Conservation (phyloP, 2,888 invertebrate genomes). For the Conchocele bisecta region DNA sequence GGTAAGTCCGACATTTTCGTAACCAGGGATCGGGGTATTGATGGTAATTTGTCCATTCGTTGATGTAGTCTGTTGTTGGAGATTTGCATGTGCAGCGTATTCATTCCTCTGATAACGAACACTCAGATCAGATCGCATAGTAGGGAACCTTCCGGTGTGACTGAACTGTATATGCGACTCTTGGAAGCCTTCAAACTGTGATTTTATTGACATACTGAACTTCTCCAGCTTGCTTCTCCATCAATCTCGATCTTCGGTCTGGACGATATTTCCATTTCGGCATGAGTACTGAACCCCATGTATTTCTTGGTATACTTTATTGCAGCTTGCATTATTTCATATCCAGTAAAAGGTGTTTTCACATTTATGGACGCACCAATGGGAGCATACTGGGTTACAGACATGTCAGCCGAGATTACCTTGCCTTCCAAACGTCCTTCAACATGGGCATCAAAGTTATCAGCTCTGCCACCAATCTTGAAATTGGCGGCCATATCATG, state of each 20-base stretch:
- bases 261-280: constrained; percentile 33
- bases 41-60: constrained; percentile 14
- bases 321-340: constrained; percentile 47
- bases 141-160: neutral
- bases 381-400: neutral
- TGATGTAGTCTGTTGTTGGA: neutral
- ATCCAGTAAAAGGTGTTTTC: constrained; percentile 62
- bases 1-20: constrained; percentile 17
- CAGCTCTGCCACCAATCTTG: constrained; percentile 27
- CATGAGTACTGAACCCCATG: constrained; percentile 55
- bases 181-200: constrained; percentile 20
- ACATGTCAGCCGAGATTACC: constrained; percentile 1
- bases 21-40: constrained; percentile 34
- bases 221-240: neutral
- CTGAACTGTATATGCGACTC: constrained; percentile 1
- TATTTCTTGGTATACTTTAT: constrained; percentile 57
- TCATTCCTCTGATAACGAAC: neutral
- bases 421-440: constrained; percentile 13
- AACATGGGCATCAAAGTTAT: constrained; percentile 31
- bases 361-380: constrained; percentile 22
- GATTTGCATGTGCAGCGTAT: neutral
- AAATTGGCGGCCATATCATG: constrained; percentile 20
- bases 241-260: neutral
- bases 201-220: constrained; percentile 9
- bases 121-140: constrained; percentile 1